Evolutionary conservation across 2,888 invertebrate genomes (phyloP).

Genomic region (Rotaria macrura): DNA sequence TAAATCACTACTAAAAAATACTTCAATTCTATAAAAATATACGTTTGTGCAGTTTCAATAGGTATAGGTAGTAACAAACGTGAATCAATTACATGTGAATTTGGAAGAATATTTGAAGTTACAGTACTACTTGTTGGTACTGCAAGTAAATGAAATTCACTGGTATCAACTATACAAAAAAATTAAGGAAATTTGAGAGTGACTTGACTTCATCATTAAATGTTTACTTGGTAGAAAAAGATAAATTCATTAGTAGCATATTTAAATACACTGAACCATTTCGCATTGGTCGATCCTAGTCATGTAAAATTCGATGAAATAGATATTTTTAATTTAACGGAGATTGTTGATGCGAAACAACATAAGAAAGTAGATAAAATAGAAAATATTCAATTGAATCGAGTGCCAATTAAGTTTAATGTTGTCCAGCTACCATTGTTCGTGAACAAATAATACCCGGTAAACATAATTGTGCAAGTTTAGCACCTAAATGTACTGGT

Average conservation of each 20-base stretch:
- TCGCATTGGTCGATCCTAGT: background rate
- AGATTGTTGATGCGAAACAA: background rate
- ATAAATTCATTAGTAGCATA: background rate
- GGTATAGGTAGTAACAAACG: background rate
- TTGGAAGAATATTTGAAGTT: background rate
- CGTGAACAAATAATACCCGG: background rate
- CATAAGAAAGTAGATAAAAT: background rate
- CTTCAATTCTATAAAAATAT: background rate
- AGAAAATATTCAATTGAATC: conserved; percentile 13
- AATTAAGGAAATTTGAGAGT: background rate
- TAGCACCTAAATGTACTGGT: background rate
- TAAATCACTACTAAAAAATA: too few species aligned
- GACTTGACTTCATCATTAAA: background rate
- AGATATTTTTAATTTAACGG: too few species aligned
- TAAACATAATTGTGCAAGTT: background rate
- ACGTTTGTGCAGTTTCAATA: background rate
- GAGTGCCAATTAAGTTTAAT: background rate
- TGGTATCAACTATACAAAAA: background rate
- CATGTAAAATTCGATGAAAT: background rate
- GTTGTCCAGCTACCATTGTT: background rate
- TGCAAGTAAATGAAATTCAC: background rate
- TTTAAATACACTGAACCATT: background rate
- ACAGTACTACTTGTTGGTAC: background rate
- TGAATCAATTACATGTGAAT: background rate
- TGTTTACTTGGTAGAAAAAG: conserved; percentile 9